Base-by-base conservation (phyloP, 2,797 vertebrate genomes). In the Anableps anableps region DNA sequence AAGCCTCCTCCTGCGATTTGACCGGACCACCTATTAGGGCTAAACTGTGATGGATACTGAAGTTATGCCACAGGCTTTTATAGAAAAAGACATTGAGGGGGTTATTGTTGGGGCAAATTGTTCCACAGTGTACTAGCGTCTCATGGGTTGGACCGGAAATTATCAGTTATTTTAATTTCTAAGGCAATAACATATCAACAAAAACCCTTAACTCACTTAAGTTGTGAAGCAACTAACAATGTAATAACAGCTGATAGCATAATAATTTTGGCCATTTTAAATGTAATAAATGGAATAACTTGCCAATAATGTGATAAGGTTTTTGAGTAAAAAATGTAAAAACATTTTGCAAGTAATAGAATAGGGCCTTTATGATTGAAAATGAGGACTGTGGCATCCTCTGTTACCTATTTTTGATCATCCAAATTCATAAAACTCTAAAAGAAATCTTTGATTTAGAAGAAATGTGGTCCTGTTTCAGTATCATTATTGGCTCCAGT, bases 1-100 rank as follows among this genome's bases (percentile, higher is more conserved):
- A 96, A 99, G 98, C 94, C 58, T 77, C 82, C 90, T 78, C 82
- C 84, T 5, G 74, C 84, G 81, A 89, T 83, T 70, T 74, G 41
- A 72, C 72, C 73, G 47, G 78, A 86, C 75, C 64, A 74, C 83
- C 74, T 70, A 45, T 4, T 29, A 50, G 70, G 71, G 34, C 66
- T 1, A 9, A 45, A 45, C 64, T 82, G 83, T 83, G 78, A 71
- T 79, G 80, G 83, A 80, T 71, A 82, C 38, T 47, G 60, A 76
- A 84, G 62, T 41, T 64, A 77, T 80, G 82, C 84, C 62, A 23
- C 74, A 64, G 62, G 29, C 51, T 85, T 85, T 83, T 62, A 64
- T 58, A 64, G 41, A 4, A 74, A 75, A 58, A 78, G 53, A 1
- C 68, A 83, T 82, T 68, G 31, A 16, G 73, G 83, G 43, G 71